phyloP scores from a whole-genome alignment of 2,888 invertebrate species.

The Desoria tigrina region DNA sequence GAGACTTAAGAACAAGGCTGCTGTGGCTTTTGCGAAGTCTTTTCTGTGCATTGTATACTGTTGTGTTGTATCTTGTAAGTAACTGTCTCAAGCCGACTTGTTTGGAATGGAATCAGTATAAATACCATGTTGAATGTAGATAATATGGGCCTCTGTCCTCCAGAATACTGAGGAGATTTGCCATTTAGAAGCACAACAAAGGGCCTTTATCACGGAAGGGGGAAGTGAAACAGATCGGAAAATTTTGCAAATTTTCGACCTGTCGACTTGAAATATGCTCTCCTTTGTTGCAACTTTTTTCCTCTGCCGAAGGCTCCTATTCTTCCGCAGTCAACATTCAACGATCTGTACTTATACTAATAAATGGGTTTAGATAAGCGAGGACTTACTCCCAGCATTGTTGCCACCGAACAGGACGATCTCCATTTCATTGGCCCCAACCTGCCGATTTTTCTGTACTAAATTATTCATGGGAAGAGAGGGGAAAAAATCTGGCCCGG shows the following conservation, averaged over 20 bases:
- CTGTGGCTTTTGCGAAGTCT: too few relatives aligned
- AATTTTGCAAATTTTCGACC: constrained; percentile 13
- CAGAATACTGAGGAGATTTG: too few relatives aligned
- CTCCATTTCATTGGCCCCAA: too few relatives aligned
- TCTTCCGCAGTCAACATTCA: too few relatives aligned
- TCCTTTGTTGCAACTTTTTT: constrained; percentile 7
- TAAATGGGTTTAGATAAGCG: constrained; percentile 4
- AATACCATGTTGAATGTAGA: too few relatives aligned
- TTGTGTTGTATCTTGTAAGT: not conserved
- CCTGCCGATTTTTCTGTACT: not conserved
- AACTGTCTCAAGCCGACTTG: not conserved
- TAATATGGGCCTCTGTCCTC: too few relatives aligned
- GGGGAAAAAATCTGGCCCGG: not conserved
- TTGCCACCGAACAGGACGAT: too few relatives aligned
- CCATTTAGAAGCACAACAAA: not conserved
- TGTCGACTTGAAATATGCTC: constrained; percentile 13
- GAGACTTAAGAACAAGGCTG: not conserved
- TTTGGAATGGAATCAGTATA: too few relatives aligned
- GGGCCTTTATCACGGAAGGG: not conserved
- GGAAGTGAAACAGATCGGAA: constrained; percentile 18
- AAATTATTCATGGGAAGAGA: constrained; percentile 5
- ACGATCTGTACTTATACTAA: constrained; percentile 1
- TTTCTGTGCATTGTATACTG: not conserved
- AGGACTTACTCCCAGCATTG: not conserved
- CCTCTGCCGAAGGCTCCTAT: not conserved